Evolutionary conservation across 2,797 vertebrate species (phyloP).

Genomic region (Schizothorax lantsangensis): DNA sequence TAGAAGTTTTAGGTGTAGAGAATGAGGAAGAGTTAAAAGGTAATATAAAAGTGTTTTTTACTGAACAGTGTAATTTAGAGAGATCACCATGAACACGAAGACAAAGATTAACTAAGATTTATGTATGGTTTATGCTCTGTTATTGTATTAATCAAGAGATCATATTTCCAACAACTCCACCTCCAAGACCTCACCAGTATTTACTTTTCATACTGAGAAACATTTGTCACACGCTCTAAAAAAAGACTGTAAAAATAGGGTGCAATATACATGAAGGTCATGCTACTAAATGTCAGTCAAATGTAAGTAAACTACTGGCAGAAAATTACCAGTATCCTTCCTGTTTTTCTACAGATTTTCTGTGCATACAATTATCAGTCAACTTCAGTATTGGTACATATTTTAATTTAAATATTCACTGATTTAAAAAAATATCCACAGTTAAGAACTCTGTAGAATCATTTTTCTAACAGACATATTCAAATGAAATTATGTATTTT

Average conservation of each 20-base stretch:
- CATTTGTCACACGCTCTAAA: background rate
- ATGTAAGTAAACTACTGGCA: background rate
- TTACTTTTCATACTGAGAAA: background rate
- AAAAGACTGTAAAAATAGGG: background rate
- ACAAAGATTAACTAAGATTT: background rate
- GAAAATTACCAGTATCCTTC: background rate
- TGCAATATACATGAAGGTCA: background rate
- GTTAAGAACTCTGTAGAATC: background rate
- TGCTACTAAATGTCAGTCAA: background rate
- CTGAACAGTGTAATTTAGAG: background rate
- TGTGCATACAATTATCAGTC: background rate
- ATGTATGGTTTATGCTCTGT: background rate
- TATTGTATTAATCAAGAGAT: background rate
- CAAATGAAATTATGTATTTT: background rate
- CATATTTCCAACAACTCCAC: background rate
- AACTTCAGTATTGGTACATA: background rate
- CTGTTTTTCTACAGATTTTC: background rate
- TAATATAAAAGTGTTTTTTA: background rate
- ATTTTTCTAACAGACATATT: background rate
- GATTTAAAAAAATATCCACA: background rate
- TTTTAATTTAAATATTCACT: no score
- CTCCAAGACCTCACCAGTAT: background rate
- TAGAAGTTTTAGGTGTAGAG: background rate
- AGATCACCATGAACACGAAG: no score
- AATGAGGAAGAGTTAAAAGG: conserved; percentile 18